These are phyloP conservation scores for Falco cherrug DNA, from an alignment of 2,797 vertebrate genomes.

Conservation along the genomic window DNA sequence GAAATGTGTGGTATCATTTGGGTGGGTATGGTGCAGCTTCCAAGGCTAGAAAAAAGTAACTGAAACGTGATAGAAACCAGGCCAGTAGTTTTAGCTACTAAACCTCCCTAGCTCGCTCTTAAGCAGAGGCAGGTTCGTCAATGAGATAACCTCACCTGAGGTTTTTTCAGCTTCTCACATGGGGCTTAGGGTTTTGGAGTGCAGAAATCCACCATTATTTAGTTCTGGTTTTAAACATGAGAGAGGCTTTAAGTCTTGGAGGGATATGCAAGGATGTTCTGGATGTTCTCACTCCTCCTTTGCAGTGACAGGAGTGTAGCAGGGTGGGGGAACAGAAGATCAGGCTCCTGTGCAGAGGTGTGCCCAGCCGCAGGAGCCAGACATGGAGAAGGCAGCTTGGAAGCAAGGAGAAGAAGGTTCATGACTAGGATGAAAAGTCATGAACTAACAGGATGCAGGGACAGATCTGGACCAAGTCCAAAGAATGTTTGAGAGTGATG, in stretches of 20 bases:
- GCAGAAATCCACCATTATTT: not conserved
- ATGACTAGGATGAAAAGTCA: not conserved
- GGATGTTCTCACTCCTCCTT: not conserved
- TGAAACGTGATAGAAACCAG: not conserved
- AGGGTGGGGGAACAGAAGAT: not conserved
- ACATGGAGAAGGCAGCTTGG: not conserved
- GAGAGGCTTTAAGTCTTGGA: not conserved
- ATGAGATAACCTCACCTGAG: not conserved
- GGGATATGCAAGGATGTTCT: not conserved
- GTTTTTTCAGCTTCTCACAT: not conserved
- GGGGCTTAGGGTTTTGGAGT: not conserved
- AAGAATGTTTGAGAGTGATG: not conserved
- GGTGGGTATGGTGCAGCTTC: not conserved
- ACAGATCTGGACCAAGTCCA: not conserved
- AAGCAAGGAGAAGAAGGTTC: not conserved
- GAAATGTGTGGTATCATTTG: not conserved
- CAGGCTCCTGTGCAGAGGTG: not conserved
- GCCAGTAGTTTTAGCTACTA: not conserved
- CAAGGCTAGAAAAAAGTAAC: not conserved
- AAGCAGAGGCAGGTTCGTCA: not conserved
- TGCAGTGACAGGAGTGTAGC: not conserved
- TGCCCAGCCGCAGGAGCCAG: not conserved
- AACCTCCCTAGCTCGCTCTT: not conserved
- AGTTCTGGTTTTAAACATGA: not conserved
- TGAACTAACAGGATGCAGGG: not conserved